Evolutionary conservation across 1,140 invertebrate genomes (phyloP).

Genomic region (Brachionus rotundiformis): DNA sequence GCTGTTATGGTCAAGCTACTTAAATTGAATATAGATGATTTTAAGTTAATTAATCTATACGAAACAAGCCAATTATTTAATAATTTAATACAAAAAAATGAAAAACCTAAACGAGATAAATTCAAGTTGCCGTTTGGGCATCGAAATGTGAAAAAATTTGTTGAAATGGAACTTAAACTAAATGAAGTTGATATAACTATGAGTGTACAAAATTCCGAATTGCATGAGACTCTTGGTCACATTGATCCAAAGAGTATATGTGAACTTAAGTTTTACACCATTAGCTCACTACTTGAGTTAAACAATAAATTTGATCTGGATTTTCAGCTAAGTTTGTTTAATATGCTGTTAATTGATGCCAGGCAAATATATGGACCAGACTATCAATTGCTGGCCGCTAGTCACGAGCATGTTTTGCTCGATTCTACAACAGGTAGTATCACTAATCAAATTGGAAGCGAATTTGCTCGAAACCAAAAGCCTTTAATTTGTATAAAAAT

Average conservation of each 20-base stretch:
- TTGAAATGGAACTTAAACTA: conserved; percentile 15
- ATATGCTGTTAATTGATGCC: conserved; percentile 85
- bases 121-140: neutral
- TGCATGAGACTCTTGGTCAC: neutral
- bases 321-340: conserved; percentile 77
- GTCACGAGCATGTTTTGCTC: conserved; percentile 81
- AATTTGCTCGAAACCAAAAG: neutral
- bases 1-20: neutral
- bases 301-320: conserved; percentile 32
- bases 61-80: neutral
- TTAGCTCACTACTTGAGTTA: neutral
- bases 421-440: conserved; percentile 63
- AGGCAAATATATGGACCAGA: conserved; percentile 89
- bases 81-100: neutral
- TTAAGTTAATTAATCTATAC: conserved; percentile 26
- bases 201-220: conserved; percentile 5
- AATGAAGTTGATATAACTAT: conserved; percentile 39
- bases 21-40: conserved; percentile 32
- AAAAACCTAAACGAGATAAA: conserved; percentile 2
- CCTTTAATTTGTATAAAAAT: neutral
- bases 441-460: neutral
- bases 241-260: conserved; percentile 32
- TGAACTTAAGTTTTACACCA: conserved; percentile 25
- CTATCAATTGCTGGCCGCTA: conserved; percentile 88
- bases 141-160: neutral